Evolutionary conservation across 2,888 invertebrate genomes (phyloP), one percentile per base, ranked within the genome.

Genomic region (Tipula helvola): DNA sequence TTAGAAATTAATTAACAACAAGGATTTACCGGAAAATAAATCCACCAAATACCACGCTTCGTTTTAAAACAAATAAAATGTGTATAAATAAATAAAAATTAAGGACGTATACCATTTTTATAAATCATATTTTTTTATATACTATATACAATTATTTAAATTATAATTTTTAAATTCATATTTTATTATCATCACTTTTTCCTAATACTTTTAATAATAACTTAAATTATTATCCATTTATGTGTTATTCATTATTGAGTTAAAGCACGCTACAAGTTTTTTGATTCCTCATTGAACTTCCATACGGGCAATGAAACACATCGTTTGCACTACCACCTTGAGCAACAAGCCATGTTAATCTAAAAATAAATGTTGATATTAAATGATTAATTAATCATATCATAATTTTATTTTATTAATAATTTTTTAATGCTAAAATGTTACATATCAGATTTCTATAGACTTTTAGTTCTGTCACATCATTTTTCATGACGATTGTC

Each of bases 311-410:
- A 88, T 91, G 91, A 88, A 91, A 92, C 28, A 91, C 91, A 88
- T 91, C 92, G 12, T 91, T 90, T 86, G 91, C 91, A 87, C 90
- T 91, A 83, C 91, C 91, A 52, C 91, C 91, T 90, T 91, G 91
- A 28, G 91, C 91, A 57, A 91, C 89, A 7, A 91, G 89, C 91
- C 91, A 91, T 87, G 91, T 90, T 88, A 91, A 89, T 87, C 91
- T 91, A 88, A 5, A 89, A 88, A 86, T 86, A 86, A 42, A 57
- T 57, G 7, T 47, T 47, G 12, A 47, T 13, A 13, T 4, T 16
- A 42, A n/a, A 3, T 83, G 18, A 28, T 18, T 28, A 28, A 39
- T 83, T 83, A 28, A 39, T 7, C 39, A 1, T 28, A 7, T 10
- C n/a, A n/a, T n/a, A n/a, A 71, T 71, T 28, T 28, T 1, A 28